A percentile compares a stretch with the other conserved stretches of the same genome.
These are phyloP conservation scores for Takifugu bimaculatus DNA, from an alignment of 2,113 vertebrate genomes.

Conservation along the genomic window DNA sequence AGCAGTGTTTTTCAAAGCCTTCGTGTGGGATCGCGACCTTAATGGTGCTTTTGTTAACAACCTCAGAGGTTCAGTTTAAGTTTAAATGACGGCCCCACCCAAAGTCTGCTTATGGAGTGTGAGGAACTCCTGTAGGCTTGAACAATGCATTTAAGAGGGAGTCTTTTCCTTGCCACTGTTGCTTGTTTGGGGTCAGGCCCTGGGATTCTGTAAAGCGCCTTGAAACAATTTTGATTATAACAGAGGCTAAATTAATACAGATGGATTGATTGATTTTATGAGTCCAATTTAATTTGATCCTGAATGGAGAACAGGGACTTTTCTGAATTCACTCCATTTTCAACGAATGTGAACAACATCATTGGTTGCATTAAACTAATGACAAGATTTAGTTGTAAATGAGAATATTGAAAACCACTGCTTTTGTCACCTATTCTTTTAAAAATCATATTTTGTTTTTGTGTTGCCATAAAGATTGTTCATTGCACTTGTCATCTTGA, in stretches of 20 bases:
- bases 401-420: constrained; percentile 49
- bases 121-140: not conserved
- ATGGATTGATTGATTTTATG: too few species aligned
- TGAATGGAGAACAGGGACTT: not conserved
- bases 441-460: too few species aligned
- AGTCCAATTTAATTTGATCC: not conserved
- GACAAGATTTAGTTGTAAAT: not conserved
- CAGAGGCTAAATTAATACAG: too few species aligned
- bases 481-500: not conserved
- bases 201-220: not conserved
- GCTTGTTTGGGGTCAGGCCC: too few species aligned
- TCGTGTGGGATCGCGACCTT: constrained; percentile 2
- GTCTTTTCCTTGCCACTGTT: too few species aligned
- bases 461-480: not conserved
- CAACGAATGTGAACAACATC: too few species aligned
- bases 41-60: constrained; percentile 1
- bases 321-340: not conserved
- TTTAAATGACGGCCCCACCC: constrained; percentile 7
- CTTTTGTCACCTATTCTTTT: constrained; percentile 6
- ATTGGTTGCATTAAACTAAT: too few species aligned
- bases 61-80: constrained; percentile 11
- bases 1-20: constrained; percentile 58
- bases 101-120: constrained; percentile 14
- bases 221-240: not conserved
- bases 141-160: too few species aligned